phyloP scores from a whole-genome alignment of 2,113 vertebrate species.

The Cercocebus atys region DNA sequence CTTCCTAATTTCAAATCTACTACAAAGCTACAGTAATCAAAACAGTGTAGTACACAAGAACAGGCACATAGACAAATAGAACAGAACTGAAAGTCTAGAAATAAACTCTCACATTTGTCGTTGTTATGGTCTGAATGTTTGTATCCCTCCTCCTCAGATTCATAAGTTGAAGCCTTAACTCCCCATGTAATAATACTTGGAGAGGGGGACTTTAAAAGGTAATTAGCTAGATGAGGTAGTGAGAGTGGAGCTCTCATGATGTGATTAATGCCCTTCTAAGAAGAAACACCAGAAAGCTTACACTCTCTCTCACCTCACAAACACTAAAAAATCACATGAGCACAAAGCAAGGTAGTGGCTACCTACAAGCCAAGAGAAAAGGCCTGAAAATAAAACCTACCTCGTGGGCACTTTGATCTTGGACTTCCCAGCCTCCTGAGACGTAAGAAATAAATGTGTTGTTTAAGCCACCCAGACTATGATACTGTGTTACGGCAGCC shows the following conservation, averaged over 20 bases:
- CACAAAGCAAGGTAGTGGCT: background rate
- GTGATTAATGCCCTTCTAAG: background rate
- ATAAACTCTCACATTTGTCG: background rate
- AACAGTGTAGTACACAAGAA: background rate
- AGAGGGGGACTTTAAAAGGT: background rate
- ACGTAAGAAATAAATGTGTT: background rate
- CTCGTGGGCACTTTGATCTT: background rate
- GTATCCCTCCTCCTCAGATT: background rate
- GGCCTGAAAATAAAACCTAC: background rate
- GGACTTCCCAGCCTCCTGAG: background rate
- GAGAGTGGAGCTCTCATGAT: background rate
- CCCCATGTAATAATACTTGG: background rate
- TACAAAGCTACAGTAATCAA: slow-evolving; percentile 18
- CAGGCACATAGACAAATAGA: background rate
- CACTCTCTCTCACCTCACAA: background rate
- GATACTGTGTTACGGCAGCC: background rate
- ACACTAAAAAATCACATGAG: background rate
- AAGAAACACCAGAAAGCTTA: background rate
- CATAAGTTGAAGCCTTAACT: background rate
- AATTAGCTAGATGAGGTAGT: background rate
- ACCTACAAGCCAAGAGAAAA: background rate
- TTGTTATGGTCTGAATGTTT: background rate
- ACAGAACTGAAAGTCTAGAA: background rate
- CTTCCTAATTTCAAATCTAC: background rate
- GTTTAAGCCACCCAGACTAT: background rate